Evolutionary conservation across 2,888 invertebrate genomes (phyloP).

Genomic region (Eremobia ochroleuca): DNA sequence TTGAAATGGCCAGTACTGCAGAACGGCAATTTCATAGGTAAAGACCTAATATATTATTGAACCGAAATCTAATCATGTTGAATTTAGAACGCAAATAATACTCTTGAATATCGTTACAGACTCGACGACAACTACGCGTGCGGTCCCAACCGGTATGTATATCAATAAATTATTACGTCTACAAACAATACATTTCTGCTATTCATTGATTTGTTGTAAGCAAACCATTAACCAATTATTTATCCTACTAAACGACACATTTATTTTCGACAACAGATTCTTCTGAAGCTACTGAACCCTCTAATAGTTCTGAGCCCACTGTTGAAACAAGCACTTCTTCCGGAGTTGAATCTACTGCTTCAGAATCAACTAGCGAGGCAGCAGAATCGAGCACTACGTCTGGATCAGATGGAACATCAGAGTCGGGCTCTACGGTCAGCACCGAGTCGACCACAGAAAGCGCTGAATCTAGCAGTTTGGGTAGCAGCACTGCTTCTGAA

Average conservation of each 20-base stretch:
- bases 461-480: conserved; percentile 21
- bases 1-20: too few relatives aligned
- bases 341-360: conserved; percentile 37
- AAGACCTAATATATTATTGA: not conserved
- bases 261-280: conserved; percentile 6
- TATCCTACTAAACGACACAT: not conserved
- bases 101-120: conserved; percentile 19
- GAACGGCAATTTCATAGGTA: too few relatives aligned
- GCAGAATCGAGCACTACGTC: conserved; percentile 34
- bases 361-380: conserved; percentile 22
- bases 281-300: conserved; percentile 15
- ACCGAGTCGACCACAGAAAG: conserved; percentile 19
- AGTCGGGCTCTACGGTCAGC: conserved; percentile 24
- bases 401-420: conserved; percentile 25
- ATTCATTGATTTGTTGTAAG: not conserved
- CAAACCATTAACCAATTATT: not conserved
- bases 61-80: not conserved
- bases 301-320: conserved; percentile 28
- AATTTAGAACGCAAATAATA: not conserved
- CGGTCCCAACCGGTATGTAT: conserved; percentile 37
- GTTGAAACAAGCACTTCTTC: conserved; percentile 48
- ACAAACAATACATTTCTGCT: not conserved
- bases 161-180: not conserved
- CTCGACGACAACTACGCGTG: conserved; percentile 31
- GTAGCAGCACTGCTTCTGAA: conserved; percentile 25